A percentile compares a stretch with the other conserved stretches of the same genome.
Evolutionary conservation across 2,113 vertebrate species (phyloP).

Genomic region (Hippocampus comes): DNA sequence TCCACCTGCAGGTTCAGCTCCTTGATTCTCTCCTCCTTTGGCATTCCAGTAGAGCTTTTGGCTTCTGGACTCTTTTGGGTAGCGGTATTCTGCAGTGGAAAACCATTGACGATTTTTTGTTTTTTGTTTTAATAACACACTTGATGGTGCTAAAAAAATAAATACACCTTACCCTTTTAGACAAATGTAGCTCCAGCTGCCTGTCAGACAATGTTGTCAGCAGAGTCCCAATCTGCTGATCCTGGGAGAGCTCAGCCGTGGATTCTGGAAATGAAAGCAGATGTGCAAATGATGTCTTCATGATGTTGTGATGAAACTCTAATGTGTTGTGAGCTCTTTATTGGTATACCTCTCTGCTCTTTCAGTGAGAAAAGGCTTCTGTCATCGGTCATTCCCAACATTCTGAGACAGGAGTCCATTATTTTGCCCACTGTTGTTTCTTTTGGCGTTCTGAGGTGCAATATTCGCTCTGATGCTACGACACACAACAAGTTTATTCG

Average conservation of each 20-base stretch:
- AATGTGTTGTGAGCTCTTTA: background rate
- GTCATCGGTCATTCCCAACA: conserved; percentile 63
- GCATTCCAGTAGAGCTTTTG: conserved; percentile 20
- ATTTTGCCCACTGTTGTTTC: conserved; percentile 57
- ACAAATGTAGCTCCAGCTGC: conserved; percentile 67
- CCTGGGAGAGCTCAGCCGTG: conserved; percentile 47
- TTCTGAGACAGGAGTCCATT: conserved; percentile 58
- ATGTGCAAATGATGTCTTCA: background rate
- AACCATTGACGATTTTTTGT: background rate
- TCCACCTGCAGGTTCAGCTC: conserved; percentile 71
- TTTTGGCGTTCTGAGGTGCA: conserved; percentile 65
- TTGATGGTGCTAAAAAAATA: background rate
- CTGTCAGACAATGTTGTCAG: conserved; percentile 39
- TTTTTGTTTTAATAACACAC: background rate
- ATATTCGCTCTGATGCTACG: conserved; percentile 64
- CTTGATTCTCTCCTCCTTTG: conserved; percentile 63
- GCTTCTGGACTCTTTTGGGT: conserved; percentile 17
- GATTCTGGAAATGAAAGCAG: conserved; percentile 42
- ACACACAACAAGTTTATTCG: conserved; percentile 11
- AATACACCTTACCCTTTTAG: conserved; percentile 51
- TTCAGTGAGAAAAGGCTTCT: conserved; percentile 57
- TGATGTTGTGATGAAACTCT: background rate
- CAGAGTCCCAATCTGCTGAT: conserved; percentile 63
- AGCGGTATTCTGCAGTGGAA: conserved; percentile 36
- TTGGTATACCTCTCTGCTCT: conserved; percentile 57